Evolutionary conservation across 1,140 invertebrate species (phyloP), one percentile per base, ranked within the genome.

Genomic region (Harlomillsia oculata): DNA sequence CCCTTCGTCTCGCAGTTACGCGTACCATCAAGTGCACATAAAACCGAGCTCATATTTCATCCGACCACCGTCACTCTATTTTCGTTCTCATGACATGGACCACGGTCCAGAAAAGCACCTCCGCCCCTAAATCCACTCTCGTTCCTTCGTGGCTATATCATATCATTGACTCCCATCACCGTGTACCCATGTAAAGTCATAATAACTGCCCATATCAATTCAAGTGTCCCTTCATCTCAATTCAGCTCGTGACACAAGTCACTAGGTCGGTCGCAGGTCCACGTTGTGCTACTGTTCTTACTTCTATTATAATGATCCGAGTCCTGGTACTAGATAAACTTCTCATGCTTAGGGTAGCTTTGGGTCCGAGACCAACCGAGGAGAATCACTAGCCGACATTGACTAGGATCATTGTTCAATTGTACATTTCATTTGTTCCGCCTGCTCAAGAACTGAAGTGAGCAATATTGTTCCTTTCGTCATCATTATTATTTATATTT

Each of bases 41-140:
- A 48, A 30, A 18, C 29, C 16, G 5, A 52, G 49, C 56, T 59
- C 56, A 59, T 59, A 59, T 59, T 59, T 59, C 56, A 59, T 59
- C 21, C 8, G n/a, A 32, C 49, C 32, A 44, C 26, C 37, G 48
- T n/a, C n/a, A 36, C 56, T 58, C 34, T 57, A 57, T 57, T 57
- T 57, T 57, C 46, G 51, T 59, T 59, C 46, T 53, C 50, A 53
- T 59, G 56, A 59, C 55, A 57, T 50, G 55, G 48, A 57, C 55
- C 26, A 51, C 44, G 48, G 50, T 28, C 21, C 40, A 14, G 30
- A 20, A 52, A 58, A 52, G 30, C 21, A 53, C 14, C 50, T 20
- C 52, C 56, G 40, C 32, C 49, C 49, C 32, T 26, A 26, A 52
- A 52, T 51, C 48, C 28, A 36, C 45, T 13, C 46, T 50, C 9